Evolutionary conservation across 2,888 invertebrate species (phyloP).

Genomic region (Axea sp.): DNA sequence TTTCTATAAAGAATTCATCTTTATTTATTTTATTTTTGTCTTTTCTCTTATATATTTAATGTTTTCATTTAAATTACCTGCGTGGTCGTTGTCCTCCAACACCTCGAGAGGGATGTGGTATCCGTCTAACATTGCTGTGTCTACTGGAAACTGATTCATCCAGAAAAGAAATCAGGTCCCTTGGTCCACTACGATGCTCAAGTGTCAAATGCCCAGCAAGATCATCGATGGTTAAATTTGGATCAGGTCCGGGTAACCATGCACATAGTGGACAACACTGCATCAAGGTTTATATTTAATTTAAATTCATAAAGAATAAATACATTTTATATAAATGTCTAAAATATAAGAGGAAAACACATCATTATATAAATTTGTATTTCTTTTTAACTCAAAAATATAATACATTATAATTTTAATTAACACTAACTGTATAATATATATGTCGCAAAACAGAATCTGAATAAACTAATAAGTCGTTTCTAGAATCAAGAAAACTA

Average conservation of each 20-base stretch:
- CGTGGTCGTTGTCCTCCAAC: conserved; percentile 88
- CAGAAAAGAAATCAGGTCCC: conserved; percentile 95
- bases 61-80: conserved; percentile 80
- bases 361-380: too few relatives aligned
- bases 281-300: not conserved
- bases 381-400: too few relatives aligned
- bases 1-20: too few relatives aligned
- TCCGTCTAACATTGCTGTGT: conserved; percentile 86
- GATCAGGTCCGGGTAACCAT: conserved; percentile 97
- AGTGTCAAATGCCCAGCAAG: conserved; percentile 97
- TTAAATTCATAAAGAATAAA: conserved; percentile 3
- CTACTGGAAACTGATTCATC: conserved; percentile 93
- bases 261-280: conserved; percentile 99
- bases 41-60: too few relatives aligned
- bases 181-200: conserved; percentile 93
- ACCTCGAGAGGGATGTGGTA: conserved; percentile 87
- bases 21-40: too few relatives aligned
- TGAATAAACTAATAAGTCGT: too few relatives aligned
- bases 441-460: too few relatives aligned
- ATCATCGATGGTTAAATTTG: conserved; percentile 98
- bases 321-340: too few relatives aligned
- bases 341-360: too few relatives aligned
- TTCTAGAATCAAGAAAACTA: too few relatives aligned
- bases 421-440: too few relatives aligned
- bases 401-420: too few relatives aligned